phyloP scores from a whole-genome alignment of 2,797 vertebrate species.

The Lepilemur septentrionalis region DNA sequence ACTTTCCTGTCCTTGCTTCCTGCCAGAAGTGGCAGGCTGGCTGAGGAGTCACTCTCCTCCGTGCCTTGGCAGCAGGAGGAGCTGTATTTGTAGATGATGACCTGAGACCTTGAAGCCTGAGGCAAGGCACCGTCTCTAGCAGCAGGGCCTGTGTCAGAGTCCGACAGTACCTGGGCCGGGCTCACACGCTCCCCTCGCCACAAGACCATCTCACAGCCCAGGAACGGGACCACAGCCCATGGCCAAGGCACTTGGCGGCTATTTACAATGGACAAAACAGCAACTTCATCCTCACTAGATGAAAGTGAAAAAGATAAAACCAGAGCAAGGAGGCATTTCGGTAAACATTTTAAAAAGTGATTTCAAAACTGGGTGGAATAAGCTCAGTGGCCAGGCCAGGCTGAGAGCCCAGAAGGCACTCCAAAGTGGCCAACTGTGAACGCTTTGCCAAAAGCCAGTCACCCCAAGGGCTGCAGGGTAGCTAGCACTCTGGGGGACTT shows the following conservation, averaged over 20 bases:
- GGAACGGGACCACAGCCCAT: rapidly evolving
- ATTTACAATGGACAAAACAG: not conserved
- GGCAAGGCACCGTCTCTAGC: not conserved
- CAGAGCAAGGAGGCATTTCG: not conserved
- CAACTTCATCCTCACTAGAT: not conserved
- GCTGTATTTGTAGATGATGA: not conserved
- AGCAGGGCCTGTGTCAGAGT: not conserved
- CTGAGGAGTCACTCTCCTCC: not conserved
- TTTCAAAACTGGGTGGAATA: not conserved
- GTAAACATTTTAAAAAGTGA: not conserved
- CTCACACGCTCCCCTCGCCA: not conserved
- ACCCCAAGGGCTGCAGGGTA: rapidly evolving
- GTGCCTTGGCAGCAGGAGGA: not conserved
- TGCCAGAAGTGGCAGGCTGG: not conserved
- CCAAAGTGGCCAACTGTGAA: rapidly evolving
- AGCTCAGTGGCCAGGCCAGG: not conserved
- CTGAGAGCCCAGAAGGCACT: not conserved
- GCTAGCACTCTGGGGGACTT: not conserved
- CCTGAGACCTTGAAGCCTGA: not conserved
- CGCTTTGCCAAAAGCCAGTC: not conserved
- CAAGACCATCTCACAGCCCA: not conserved
- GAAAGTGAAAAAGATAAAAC: not conserved
- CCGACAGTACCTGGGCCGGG: not conserved
- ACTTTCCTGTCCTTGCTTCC: not conserved
- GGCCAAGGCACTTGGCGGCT: not conserved